Base-by-base conservation (phyloP, 2,113 vertebrate genomes). In the Hucho hucho region DNA sequence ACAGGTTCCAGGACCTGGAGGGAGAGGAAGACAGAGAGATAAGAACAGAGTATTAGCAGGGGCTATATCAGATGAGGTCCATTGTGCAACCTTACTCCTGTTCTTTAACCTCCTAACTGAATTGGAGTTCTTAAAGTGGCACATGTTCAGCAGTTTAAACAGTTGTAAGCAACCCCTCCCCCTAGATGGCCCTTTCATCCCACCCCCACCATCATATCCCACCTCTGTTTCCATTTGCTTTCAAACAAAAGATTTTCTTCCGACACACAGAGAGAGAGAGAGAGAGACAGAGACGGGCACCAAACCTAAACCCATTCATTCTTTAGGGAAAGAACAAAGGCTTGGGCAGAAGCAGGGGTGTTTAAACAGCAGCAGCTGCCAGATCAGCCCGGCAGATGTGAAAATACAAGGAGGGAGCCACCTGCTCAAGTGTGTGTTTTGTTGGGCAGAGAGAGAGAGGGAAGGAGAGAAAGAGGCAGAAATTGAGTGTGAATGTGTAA, bases 361-460 rank as follows among this genome's bases (percentile, higher is more conserved):
- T 91, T 91, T 92, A 88, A 91, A 91, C 88, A 90, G 87, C 94
- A 94, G 94, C 96, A 97, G 96, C 97, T 97, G 96, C 95, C 94
- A 94, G 93, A 94, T 93, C 93, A 93, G 91, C 92, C 43, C 64
- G 25, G 79, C 80, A 88, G 77, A 86, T 87, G 87, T 85, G 69
- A 65, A 13, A 43, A 74, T 70, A 82, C 14, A 26, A 28, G 13
- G 61, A 69, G 67, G 61, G 18, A 74, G 71, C 73, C 81, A 81
- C 78, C 79, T 79, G 84, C 83, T 74, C 71, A 26, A 18, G 74
- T 26, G 13, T 71, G 37, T 64, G 47, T 63, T 46, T 70, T 65
- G 64, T 65, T 9, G 64, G 64, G 25, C 64, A 65, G 25, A 65
- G 26, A 66, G 26, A 66, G 64, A 43, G 37, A 37, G 37, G 37